Conservation (phyloP, 1,140 invertebrate species). For the Watersipora subatra region DNA sequence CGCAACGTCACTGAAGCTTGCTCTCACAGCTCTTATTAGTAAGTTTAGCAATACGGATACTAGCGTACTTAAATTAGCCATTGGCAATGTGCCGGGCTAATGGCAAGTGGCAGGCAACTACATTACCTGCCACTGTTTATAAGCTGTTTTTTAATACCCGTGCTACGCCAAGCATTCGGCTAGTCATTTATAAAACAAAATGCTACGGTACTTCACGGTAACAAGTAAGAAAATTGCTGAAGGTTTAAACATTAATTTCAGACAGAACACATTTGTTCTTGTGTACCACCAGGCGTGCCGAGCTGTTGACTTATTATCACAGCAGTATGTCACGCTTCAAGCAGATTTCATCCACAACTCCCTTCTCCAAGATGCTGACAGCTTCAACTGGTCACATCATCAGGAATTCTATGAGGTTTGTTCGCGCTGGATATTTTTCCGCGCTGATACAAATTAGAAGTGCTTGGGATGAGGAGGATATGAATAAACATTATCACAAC, state of each 20-base stretch:
- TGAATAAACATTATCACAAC: neutral
- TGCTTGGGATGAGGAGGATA: neutral
- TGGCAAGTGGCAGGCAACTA: no score
- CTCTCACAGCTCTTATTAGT: no score
- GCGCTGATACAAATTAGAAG: neutral
- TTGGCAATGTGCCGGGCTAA: no score
- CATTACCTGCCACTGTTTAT: no score
- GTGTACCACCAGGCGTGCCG: constrained; percentile 26
- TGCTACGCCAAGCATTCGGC: no score
- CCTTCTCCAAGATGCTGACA: constrained; percentile 29
- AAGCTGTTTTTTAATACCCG: no score
- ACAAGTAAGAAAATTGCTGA: no score
- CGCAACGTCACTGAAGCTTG: no score
- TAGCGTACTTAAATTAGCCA: no score
- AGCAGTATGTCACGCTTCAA: constrained; percentile 22
- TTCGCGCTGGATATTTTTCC: neutral
- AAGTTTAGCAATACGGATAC: no score
- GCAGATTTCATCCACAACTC: constrained; percentile 22
- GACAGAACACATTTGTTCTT: constrained; percentile 24
- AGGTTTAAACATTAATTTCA: constrained; percentile 16
- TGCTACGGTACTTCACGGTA: no score
- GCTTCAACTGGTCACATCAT: constrained; percentile 25
- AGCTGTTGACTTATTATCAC: constrained; percentile 22
- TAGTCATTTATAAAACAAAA: no score
- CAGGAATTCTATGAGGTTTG: constrained; percentile 35